Percentiles rank a stretch among this genome's conserved stretches.
Evolutionary conservation across 2,113 vertebrate species (phyloP).

Genomic region (Mesitornis unicolor): DNA sequence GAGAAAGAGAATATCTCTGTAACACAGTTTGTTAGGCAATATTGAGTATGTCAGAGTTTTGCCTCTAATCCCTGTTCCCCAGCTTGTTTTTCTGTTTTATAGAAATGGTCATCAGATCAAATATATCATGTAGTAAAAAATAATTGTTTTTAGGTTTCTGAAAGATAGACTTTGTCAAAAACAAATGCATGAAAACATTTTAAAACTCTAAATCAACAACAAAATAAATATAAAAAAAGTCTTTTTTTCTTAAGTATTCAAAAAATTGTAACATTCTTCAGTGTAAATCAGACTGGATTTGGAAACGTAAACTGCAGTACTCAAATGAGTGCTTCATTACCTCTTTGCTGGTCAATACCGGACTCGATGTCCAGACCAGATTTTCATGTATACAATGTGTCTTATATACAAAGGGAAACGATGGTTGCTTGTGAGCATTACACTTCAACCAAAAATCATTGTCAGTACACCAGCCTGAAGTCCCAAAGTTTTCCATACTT

Average conservation of each 20-base stretch:
- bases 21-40: background rate
- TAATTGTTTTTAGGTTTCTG: rapidly evolving
- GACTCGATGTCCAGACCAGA: background rate
- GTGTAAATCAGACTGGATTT: background rate
- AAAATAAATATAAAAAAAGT: background rate
- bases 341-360: background rate
- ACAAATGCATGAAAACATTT: background rate
- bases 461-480: background rate
- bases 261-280: background rate
- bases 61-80: background rate
- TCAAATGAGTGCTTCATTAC: background rate
- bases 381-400: background rate
- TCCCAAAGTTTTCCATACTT: rapidly evolving
- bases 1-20: background rate
- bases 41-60: background rate
- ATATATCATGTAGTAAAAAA: background rate
- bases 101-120: background rate
- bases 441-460: background rate
- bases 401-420: background rate
- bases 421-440: rapidly evolving
- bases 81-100: background rate
- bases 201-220: background rate
- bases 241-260: background rate
- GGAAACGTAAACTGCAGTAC: background rate
- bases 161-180: background rate